phyloP scores from a whole-genome alignment of 2,888 invertebrate genomes.

The Erebia ligea region DNA sequence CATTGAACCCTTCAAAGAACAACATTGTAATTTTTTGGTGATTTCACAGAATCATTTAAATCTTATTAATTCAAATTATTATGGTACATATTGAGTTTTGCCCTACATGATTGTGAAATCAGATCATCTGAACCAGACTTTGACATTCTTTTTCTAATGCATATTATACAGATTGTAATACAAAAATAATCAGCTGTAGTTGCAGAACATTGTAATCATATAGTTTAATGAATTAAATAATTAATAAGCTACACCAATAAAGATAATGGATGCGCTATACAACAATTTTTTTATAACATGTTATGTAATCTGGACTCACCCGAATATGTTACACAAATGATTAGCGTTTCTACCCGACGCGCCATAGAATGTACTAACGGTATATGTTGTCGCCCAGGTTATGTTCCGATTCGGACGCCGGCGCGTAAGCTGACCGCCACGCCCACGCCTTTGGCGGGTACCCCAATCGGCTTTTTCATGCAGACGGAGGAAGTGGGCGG shows the following conservation, averaged over 20 bases:
- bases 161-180: no score
- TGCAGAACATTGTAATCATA: not conserved
- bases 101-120: no score
- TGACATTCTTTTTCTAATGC: no score
- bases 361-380: constrained; percentile 11
- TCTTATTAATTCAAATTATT: no score
- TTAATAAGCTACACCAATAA: not conserved
- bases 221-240: not conserved
- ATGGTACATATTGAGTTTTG: no score
- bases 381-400: constrained; percentile 83
- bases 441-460: constrained; percentile 97
- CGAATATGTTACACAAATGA: not conserved
- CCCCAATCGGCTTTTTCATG: constrained; percentile 97
- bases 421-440: constrained; percentile 98
- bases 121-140: no score
- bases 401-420: constrained; percentile 98
- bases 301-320: not conserved
- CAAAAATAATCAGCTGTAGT: no score
- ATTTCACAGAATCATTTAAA: not conserved
- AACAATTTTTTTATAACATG: constrained; percentile 4
- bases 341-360: not conserved
- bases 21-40: not conserved
- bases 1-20: no score
- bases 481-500: constrained; percentile 94
- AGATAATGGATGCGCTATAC: not conserved